phyloP scores from a whole-genome alignment of 1,140 invertebrate genomes.

The Drosophila trapezifrons region DNA sequence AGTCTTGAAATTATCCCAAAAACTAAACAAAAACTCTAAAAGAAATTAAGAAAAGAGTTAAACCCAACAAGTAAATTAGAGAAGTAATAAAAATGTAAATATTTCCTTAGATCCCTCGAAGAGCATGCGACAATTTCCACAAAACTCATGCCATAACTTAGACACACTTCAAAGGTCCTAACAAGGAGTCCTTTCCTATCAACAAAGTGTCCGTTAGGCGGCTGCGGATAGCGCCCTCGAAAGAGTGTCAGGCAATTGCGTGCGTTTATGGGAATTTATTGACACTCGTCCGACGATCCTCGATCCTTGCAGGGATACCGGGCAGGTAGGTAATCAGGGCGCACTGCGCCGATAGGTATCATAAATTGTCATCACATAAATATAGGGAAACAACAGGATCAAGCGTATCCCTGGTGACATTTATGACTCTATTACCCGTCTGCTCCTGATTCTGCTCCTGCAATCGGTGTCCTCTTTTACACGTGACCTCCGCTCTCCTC shows the following conservation, averaged over 20 bases:
- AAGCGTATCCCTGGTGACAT: constrained; percentile 57
- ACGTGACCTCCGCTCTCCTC: constrained; percentile 29
- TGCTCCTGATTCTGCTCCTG: constrained; percentile 25
- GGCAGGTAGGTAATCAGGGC: constrained; percentile 30
- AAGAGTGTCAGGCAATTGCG: constrained; percentile 69
- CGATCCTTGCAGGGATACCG: constrained; percentile 11
- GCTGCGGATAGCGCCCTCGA: constrained; percentile 39
- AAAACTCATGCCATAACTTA: constrained; percentile 61
- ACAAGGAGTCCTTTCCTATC: constrained; percentile 18
- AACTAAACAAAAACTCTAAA: neutral
- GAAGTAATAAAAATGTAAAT: constrained; percentile 16
- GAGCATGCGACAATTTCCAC: constrained; percentile 34
- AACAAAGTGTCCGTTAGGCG: constrained; percentile 46
- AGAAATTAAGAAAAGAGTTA: neutral
- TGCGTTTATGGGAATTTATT: constrained; percentile 70
- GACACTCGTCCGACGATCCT: constrained; percentile 64
- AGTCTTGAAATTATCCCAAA: neutral
- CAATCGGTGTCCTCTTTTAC: constrained; percentile 57
- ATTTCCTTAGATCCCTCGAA: constrained; percentile 1
- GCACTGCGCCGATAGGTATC: constrained; percentile 53
- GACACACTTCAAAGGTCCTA: constrained; percentile 43
- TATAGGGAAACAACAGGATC: constrained; percentile 57
- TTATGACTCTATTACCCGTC: constrained; percentile 73
- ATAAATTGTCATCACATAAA: constrained; percentile 82
- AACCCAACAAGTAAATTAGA: neutral